These are phyloP conservation scores for Cryptophagus acutangulus DNA, from an alignment of 2,888 invertebrate species.

Conservation along the genomic window DNA sequence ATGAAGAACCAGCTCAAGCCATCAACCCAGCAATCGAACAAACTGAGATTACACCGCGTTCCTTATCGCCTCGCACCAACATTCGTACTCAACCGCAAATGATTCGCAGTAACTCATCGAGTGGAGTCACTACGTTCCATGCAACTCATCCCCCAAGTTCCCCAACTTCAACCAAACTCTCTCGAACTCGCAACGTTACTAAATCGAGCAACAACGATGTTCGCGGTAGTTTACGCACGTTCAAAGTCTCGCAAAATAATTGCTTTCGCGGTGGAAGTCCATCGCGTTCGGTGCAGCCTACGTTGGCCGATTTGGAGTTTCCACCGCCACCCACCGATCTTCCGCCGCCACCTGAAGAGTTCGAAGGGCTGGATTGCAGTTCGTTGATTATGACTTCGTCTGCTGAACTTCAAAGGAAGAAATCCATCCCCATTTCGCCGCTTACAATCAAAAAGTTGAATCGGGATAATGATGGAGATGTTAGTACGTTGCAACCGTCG, in stretches of 20 bases:
- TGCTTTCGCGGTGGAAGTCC: slow-evolving; percentile 57
- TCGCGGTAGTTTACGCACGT: slow-evolving; percentile 46
- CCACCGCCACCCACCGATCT: slow-evolving; percentile 79
- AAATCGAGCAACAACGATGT: slow-evolving; percentile 48
- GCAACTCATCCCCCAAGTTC: slow-evolving; percentile 54
- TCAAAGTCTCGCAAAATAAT: slow-evolving; percentile 38
- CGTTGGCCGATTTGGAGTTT: slow-evolving; percentile 78
- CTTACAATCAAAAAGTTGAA: slow-evolving; percentile 40
- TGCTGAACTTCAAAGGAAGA: slow-evolving; percentile 42
- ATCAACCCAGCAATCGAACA: slow-evolving; percentile 37
- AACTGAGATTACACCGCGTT: slow-evolving; percentile 49
- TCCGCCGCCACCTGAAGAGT: slow-evolving; percentile 72
- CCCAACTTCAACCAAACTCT: slow-evolving; percentile 58
- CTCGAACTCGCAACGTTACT: slow-evolving; percentile 49
- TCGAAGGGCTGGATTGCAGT: slow-evolving; percentile 41
- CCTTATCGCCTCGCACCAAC: slow-evolving; percentile 63
- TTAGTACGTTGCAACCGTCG: slow-evolving; percentile 61
- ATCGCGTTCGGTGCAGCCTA: slow-evolving; percentile 64
- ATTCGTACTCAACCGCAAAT: slow-evolving; percentile 70
- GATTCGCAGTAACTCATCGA: slow-evolving; percentile 85
- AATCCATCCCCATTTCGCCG: slow-evolving; percentile 40
- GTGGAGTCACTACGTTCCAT: slow-evolving; percentile 66
- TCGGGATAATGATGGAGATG: slow-evolving; percentile 48
- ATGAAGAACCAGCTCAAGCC: slow-evolving; percentile 40
- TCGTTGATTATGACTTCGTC: slow-evolving; percentile 38